A percentile compares a stretch with the other conserved stretches of the same genome.
These are phyloP conservation scores for Cerastis leucographa DNA, from an alignment of 2,888 invertebrate species.

Conservation along the genomic window DNA sequence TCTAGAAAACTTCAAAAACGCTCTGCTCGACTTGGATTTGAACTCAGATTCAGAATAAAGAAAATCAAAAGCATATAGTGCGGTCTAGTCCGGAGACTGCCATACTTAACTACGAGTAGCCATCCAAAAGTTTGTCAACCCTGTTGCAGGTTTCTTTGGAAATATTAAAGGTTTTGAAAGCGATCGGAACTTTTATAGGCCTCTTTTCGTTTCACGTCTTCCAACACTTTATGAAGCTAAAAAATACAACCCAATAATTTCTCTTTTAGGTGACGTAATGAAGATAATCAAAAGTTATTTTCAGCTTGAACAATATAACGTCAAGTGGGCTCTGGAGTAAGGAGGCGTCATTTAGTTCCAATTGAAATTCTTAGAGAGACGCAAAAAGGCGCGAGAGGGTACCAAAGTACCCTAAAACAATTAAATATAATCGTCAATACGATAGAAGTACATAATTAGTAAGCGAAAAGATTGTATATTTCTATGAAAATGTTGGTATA, in stretches of 20 bases:
- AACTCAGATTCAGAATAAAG: neutral
- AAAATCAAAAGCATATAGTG: neutral
- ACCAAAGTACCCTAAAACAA: slow-evolving; percentile 46
- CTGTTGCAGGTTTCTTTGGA: neutral
- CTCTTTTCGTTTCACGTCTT: neutral
- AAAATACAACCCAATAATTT: neutral
- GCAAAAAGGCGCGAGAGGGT: slow-evolving; percentile 18
- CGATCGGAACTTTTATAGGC: neutral
- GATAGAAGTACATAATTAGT: slow-evolving; percentile 56
- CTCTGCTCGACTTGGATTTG: neutral
- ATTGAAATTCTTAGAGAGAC: slow-evolving; percentile 45
- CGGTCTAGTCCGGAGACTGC: no score
- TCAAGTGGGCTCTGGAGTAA: neutral
- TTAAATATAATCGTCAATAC: slow-evolving; percentile 55
- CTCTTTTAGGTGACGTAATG: neutral
- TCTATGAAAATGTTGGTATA: slow-evolving; percentile 40
- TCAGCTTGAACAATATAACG: slow-evolving; percentile 14
- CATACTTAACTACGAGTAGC: neutral
- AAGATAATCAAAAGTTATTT: slow-evolving; percentile 4
- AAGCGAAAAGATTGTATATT: slow-evolving; percentile 51
- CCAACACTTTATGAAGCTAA: neutral
- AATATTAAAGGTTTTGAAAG: neutral
- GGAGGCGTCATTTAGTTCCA: slow-evolving; percentile 19
- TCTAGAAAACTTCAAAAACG: neutral
- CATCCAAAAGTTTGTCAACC: neutral